A percentile compares a stretch with the other conserved stretches of the same genome.
Conservation (phyloP, 2,113 vertebrate genomes). For the Girardinichthys multiradiatus region DNA sequence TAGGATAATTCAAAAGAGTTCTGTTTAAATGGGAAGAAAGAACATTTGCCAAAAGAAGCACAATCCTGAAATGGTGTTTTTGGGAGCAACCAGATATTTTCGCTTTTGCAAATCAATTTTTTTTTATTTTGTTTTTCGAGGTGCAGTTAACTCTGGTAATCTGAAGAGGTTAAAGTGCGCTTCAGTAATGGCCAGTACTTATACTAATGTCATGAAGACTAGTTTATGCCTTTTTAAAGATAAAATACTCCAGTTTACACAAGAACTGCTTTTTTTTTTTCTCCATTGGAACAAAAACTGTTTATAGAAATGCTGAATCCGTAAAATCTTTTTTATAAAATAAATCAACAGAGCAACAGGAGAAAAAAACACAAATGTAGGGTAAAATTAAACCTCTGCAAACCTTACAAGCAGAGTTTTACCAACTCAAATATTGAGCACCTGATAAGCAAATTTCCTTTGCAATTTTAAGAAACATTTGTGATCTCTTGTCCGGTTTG, state of each 20-base stretch:
- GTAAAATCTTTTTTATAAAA: not conserved
- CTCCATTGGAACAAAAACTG: not conserved
- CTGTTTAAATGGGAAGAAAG: not conserved
- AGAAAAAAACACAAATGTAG: not conserved
- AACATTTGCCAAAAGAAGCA: not conserved
- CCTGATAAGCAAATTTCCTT: not conserved
- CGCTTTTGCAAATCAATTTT: no score
- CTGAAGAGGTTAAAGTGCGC: not conserved
- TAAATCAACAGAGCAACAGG: not conserved
- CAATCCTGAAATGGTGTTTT: not conserved
- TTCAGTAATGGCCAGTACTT: not conserved
- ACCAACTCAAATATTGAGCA: not conserved
- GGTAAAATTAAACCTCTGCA: not conserved
- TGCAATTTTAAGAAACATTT: constrained; percentile 15
- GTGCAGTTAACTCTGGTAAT: not conserved
- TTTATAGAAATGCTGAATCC: not conserved
- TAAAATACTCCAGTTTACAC: no score
- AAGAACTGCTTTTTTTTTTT: not conserved
- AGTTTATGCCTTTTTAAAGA: not conserved
- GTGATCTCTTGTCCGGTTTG: constrained; percentile 42
- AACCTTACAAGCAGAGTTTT: not conserved
- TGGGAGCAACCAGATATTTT: no score
- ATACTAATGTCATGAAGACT: not conserved
- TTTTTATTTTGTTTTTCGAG: not conserved
- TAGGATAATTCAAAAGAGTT: constrained; percentile 9